These are phyloP conservation scores for Antheraea pernyi DNA, from an alignment of 1,140 invertebrate genomes.

Conservation along the genomic window DNA sequence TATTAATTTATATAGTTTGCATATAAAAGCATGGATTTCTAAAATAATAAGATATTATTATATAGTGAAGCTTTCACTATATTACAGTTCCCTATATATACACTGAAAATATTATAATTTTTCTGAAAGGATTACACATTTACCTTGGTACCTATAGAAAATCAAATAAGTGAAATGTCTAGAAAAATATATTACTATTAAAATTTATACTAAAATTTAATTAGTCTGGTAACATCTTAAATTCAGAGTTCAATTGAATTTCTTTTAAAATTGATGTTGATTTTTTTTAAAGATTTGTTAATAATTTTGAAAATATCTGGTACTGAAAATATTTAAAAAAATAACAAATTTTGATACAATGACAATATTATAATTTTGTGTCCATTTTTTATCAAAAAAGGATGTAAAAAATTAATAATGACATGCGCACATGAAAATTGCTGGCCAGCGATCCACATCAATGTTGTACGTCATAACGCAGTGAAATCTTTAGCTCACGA, in stretches of 20 bases:
- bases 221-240: neutral
- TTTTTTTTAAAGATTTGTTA: neutral
- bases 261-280: neutral
- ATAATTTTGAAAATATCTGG: neutral
- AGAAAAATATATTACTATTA: no score
- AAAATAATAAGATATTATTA: no score
- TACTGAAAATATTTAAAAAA: neutral
- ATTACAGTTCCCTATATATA: no score
- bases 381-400: constrained; percentile 33
- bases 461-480: constrained; percentile 71
- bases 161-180: no score
- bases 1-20: no score
- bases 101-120: no score
- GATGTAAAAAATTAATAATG: constrained; percentile 40
- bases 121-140: no score
- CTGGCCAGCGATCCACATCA: constrained; percentile 79
- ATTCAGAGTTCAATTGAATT: neutral
- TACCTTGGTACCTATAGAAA: no score
- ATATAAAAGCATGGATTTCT: no score
- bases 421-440: constrained; percentile 65
- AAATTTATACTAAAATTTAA: no score
- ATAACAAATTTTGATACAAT: neutral
- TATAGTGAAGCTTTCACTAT: no score
- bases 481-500: constrained; percentile 64
- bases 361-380: neutral